These are phyloP conservation scores for Lineus longissimus DNA, from an alignment of 1,140 invertebrate genomes.

Conservation along the genomic window DNA sequence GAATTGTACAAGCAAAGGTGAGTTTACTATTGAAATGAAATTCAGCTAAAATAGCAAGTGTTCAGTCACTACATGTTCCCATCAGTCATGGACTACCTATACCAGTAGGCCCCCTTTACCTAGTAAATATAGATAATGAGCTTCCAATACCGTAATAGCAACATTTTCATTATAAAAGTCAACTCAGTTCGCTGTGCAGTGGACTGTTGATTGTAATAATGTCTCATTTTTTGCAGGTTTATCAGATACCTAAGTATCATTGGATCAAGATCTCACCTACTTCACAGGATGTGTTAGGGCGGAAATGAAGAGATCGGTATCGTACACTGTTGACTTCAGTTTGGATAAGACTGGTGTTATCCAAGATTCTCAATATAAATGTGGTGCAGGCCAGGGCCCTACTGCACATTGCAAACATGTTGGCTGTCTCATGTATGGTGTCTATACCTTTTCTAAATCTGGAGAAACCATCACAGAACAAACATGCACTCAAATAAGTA, in stretches of 20 bases:
- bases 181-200: no score
- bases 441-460: neutral
- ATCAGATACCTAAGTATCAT: neutral
- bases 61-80: no score
- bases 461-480: slow-evolving; percentile 8
- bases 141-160: neutral
- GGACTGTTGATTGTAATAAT: no score
- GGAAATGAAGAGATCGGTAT: slow-evolving; percentile 15
- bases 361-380: slow-evolving; percentile 18
- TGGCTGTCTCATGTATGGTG: slow-evolving; percentile 15
- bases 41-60: no score
- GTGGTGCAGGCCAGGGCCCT: slow-evolving; percentile 19
- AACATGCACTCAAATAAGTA: slow-evolving; percentile 20
- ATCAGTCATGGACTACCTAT: no score
- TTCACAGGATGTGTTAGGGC: neutral
- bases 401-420: slow-evolving; percentile 23
- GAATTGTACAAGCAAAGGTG: neutral
- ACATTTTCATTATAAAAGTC: no score
- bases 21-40: no score
- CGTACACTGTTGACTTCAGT: slow-evolving; percentile 19
- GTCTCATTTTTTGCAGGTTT: slow-evolving; percentile 3
- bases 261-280: neutral
- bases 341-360: slow-evolving; percentile 10
- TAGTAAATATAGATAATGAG: neutral
- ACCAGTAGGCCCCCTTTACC: neutral